A percentile compares a stretch with the other conserved stretches of the same genome.
phyloP scores from a whole-genome alignment of 2,113 vertebrate species.

The Pelecanoides urinatrix region DNA sequence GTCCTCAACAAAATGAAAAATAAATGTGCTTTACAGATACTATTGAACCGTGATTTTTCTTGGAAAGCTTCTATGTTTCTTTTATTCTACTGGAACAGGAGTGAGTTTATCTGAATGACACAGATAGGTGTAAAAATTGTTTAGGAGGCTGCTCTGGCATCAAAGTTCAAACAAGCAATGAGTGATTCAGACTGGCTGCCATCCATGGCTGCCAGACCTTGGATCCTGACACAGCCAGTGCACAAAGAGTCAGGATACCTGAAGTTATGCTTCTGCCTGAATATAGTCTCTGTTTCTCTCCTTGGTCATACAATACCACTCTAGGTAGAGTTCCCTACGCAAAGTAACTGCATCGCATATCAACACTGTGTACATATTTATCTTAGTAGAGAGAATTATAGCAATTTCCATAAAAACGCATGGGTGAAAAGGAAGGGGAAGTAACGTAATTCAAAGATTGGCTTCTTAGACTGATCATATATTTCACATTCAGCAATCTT shows the following conservation, averaged over 20 bases:
- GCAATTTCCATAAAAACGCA: background rate
- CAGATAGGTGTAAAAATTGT: constrained; percentile 15
- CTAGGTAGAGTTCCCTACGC: background rate
- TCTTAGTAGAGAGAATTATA: background rate
- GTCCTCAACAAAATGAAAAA: constrained; percentile 33
- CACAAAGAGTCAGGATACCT: background rate
- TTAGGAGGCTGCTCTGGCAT: constrained; percentile 1
- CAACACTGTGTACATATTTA: background rate
- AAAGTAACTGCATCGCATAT: background rate
- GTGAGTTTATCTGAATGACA: constrained; percentile 44
- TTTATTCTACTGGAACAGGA: constrained; percentile 19
- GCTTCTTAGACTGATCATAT: background rate
- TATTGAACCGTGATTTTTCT: constrained; percentile 37
- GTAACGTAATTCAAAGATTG: background rate
- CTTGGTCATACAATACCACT: background rate
- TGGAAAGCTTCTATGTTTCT: constrained; percentile 6
- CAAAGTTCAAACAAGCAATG: constrained; percentile 8
- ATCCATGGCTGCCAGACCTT: background rate
- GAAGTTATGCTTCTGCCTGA: background rate
- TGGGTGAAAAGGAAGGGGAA: background rate
- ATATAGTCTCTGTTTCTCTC: background rate
- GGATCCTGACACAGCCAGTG: background rate
- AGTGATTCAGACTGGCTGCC: background rate
- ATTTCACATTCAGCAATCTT: background rate
- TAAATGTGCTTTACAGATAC: background rate